phyloP scores from a whole-genome alignment of 92 coral and sea anemone genomes.

The Diadumene lineata region DNA sequence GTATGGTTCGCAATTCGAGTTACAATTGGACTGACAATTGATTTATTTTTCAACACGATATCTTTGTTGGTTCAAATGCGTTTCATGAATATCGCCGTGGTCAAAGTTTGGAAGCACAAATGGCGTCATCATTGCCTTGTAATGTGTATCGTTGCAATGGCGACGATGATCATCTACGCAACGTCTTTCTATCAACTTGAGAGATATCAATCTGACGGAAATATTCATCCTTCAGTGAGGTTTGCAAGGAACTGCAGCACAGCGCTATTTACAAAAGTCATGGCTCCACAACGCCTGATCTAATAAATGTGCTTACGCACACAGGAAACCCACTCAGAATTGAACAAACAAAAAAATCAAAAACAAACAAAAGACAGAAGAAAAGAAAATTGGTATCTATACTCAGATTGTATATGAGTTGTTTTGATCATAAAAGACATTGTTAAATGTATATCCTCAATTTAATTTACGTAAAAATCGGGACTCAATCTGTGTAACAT shows the following conservation, averaged over 20 bases:
- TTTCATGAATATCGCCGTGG: neutral
- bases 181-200: neutral
- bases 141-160: neutral
- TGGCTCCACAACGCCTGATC: too few species aligned
- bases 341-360: too few species aligned
- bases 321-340: too few species aligned
- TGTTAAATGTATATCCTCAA: too few species aligned
- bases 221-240: neutral
- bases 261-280: neutral
- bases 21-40: conserved; percentile 56
- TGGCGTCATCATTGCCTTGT: conserved; percentile 2
- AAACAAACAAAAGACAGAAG: too few species aligned
- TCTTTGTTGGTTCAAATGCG: conserved; percentile 7
- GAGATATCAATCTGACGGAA: neutral
- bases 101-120: neutral
- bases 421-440: too few species aligned
- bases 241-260: neutral
- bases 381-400: too few species aligned
- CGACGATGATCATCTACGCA: neutral
- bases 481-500: too few species aligned
- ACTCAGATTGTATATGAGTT: too few species aligned
- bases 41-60: conserved; percentile 9
- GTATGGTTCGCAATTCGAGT: conserved; percentile 24
- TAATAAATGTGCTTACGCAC: too few species aligned
- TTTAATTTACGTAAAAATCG: too few species aligned